Base-by-base conservation (phyloP, 1,140 invertebrate genomes). In the Anoplophora glabripennis region DNA sequence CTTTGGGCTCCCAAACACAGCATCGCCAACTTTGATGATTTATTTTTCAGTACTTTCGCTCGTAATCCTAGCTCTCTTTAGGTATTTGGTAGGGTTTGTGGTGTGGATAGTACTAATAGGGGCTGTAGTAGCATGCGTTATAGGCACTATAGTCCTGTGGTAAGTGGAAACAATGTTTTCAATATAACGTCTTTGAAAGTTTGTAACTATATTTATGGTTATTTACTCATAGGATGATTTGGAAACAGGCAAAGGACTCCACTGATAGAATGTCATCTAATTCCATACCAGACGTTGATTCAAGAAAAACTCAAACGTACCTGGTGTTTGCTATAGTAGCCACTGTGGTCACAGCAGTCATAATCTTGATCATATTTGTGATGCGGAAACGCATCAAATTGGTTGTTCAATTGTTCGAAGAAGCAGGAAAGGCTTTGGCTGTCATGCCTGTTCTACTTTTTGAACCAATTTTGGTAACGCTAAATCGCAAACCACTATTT, bases 381-480 rank as follows among this genome's bases (percentile, higher is more conserved):
- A 84, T 92, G 85, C 79, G 89, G 65, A 89, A 87, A 67, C 77
- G 89, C 51, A 85, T 91, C 46, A 74, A 78, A 28, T 74, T 90
- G 46, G 87, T 89, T 0, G 81, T 88, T 28, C 80, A 84, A 38
- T 76, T 91, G 34, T 91, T 92, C 69, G 80, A 81, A 56, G 89
- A 92, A 77, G 86, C 89, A 14, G 89, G 88, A 47, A 88, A 87
- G 74, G 88, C 88, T 7, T 76, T 92, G 9, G 75, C 75, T 15
- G 73, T 81, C 4, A 88, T 91, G 82, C 89, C 90, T 2, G 71
- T 83, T 3, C 72, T 92, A n/a, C 75, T 92, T 12, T 66, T 90
- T n/a, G 86, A 90, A 75, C 89, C 90, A 9, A 56, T 91, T 53
- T 80, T 85, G 73, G 86, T 88, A 78, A 78, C 77, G 34, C 5